Base-by-base conservation (phyloP, 92 coral and sea anemone species). In the Nematostella vectensis region DNA sequence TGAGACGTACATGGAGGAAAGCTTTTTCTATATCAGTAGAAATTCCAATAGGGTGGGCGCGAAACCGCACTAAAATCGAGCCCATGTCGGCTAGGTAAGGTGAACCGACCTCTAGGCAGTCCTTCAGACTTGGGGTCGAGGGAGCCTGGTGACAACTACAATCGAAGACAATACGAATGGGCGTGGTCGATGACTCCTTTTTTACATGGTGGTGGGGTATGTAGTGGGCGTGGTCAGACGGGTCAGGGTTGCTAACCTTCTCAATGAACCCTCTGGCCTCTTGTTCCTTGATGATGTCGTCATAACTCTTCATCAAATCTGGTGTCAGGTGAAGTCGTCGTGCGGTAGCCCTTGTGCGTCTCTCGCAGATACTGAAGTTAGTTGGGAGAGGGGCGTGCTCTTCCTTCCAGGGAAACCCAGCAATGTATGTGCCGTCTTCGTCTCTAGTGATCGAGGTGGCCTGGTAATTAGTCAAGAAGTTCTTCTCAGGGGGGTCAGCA, bases 241-340 rank as follows among this genome's bases (percentile, higher is more conserved):
- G 37, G 0, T 47, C 11, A 1, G 63, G 16, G 29, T 65, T 33
- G 0, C 28, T 39, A 47, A 78, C 78, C 52, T 59, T 58, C 39
- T 78, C 75, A 28, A 72, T 72, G 28, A 77, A 77, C 4, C 83
- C 83, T 0, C 78, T 52, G n/a, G n/a, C 22, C 33, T 70, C 69
- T 1, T 77, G 68, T 23, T 71, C 83, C 16, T 29, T 24, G 24
- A 77, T 71, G 25, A 77, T 71, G 2, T 76, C 50, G 11, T 40
- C 52, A 27, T 77, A 71, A 2, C 62, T 13, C 3, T 4, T 29
- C 18, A 71, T 49, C 8, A 71, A 50, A 0, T 58, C 21, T 3
- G 83, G 83, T 29, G 74, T 77, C 4, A 16, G 25, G 29, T 48
- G 29, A 13, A 63, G 74, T 4, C 69, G 48, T 38, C 69, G 79